Percentiles rank a stretch among this genome's conserved stretches.
These are phyloP conservation scores for Oithona nana DNA, from an alignment of 2,888 invertebrate species.

Conservation along the genomic window DNA sequence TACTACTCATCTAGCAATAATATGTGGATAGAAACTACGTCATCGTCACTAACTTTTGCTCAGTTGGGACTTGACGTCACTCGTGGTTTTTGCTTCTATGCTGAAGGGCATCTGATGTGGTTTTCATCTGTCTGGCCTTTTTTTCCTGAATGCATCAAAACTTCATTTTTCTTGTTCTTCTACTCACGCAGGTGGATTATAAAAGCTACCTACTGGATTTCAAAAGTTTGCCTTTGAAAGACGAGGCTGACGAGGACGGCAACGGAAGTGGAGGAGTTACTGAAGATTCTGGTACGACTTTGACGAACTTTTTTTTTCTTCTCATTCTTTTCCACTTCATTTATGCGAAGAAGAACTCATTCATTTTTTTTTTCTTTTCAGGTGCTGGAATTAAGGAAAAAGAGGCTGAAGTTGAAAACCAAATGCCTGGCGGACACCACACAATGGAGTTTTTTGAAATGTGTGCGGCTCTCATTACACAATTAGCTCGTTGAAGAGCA, in stretches of 20 bases:
- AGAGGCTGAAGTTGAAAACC: background rate
- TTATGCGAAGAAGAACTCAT: background rate
- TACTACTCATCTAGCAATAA: too few species aligned
- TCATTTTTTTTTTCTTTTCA: slow-evolving; percentile 13
- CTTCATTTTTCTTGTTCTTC: background rate
- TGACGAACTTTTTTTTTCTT: too few species aligned
- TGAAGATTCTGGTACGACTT: too few species aligned
- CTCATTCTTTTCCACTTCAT: background rate
- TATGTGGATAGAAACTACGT: too few species aligned
- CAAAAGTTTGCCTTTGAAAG: slow-evolving; percentile 50
- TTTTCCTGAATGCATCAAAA: background rate
- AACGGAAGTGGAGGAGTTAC: slow-evolving; percentile 2
- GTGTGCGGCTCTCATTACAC: slow-evolving; percentile 95
- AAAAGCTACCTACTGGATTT: slow-evolving; percentile 94
- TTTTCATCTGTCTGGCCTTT: too few species aligned
- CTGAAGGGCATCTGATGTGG: too few species aligned
- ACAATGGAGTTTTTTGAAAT: slow-evolving; percentile 99
- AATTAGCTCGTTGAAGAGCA: slow-evolving; percentile 60
- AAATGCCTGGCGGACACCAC: slow-evolving; percentile 53
- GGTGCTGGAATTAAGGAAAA: background rate
- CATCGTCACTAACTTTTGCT: too few species aligned
- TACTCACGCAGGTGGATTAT: slow-evolving; percentile 80
- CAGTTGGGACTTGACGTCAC: too few species aligned
- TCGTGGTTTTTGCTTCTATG: too few species aligned
- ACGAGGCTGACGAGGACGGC: slow-evolving; percentile 19